Base-by-base conservation (phyloP, 1,140 invertebrate genomes). In the Aphelinus atriplicis region DNA sequence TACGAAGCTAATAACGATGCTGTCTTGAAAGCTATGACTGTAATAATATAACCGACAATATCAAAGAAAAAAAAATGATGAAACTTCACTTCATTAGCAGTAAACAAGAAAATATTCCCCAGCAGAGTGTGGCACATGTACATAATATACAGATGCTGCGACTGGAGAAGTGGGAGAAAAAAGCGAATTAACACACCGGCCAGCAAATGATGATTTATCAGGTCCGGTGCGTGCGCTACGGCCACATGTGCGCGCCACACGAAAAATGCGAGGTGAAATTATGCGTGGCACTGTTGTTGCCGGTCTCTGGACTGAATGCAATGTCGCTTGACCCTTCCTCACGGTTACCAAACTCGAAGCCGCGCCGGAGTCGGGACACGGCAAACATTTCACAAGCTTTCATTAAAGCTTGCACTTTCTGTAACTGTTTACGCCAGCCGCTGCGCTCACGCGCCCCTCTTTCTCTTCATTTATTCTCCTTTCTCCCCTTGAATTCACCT, bases 301-400 rank as follows among this genome's bases (percentile, higher is more conserved):
- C 10, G 10, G 7, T 26, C 42, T 26, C 26, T 4, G 9, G 1
- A 61, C n/a, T 53, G 58, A 61, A 71, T 26, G 46, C 53, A 57
- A 9, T 46, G 26, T 56, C 46, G 71, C 46, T 53, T 58, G 51
- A 55, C 70, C 57, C 55, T 55, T 64, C 47, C 53, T 26, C 61
- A 53, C 50, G 6, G 4, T 53, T 53, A 9, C 51, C 62, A 60
- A 58, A n/a, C 45, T 69, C 45, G 42, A 6, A 47, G 67, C 55
- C n/a, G 46, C n/a, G 1, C 45, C 53, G 42, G 9, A 50, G 43
- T 55, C 60, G 51, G 46, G 47, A n/a, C 51, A 6, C 47, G 26
- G 48, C 62, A 71, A 75, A 75, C 63, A 75, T 75, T 79, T 79
- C 61, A 65, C 74, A 56, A 79, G 77, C 76, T 76, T 75, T 75